Base-by-base conservation (phyloP, 2,888 invertebrate genomes). In the Ornithoptera alexandrae region DNA sequence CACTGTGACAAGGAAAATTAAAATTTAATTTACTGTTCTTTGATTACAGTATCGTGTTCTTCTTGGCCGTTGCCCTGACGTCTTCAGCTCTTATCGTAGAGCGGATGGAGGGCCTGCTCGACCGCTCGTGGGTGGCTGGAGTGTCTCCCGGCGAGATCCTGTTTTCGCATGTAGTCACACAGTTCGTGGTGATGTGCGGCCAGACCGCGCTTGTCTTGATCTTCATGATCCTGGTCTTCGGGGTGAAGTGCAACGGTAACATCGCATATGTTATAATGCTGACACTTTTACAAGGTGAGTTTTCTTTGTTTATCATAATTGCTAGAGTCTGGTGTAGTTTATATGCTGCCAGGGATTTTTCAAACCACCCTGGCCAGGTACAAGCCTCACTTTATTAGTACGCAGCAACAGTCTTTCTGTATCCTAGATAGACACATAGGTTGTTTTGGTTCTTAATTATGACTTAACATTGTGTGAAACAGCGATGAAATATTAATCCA, bases 121-220 rank as follows among this genome's bases (percentile, higher is more conserved):
- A 98, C 92, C 93, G 98, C 74, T 98, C 97, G 68, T 97, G 98
- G 96, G 98, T 98, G 57, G 97, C 98, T 60, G 98, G 98, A 71
- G 98, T 98, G 58, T 95, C 96, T 0, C 97, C 98, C 0, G 96
- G 96, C 10, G 98, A 98, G 93, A 97, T 98, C 79, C 94, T 98
- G 76, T 96, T 98, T 86, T 97, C 98, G 0, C 98, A 98, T 89
- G 97, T 98, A 69, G 94, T 97, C 67, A 98, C 98, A 0, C 98
- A 98, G 93, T 97, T 98, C 87, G 96, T 98, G 72, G 97, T 98
- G 30, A 97, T 98, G 97, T 96, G 97, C 76, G 98, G 98, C 0
- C 98, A 98, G 93, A 98, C 98, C 0, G 95, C 97, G 0, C 92
- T 98, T 46, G 97, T 98, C 71, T 94, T 98, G 4, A 93, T 97